phyloP scores from a whole-genome alignment of 2,113 vertebrate species.

The Scomber scombrus region DNA sequence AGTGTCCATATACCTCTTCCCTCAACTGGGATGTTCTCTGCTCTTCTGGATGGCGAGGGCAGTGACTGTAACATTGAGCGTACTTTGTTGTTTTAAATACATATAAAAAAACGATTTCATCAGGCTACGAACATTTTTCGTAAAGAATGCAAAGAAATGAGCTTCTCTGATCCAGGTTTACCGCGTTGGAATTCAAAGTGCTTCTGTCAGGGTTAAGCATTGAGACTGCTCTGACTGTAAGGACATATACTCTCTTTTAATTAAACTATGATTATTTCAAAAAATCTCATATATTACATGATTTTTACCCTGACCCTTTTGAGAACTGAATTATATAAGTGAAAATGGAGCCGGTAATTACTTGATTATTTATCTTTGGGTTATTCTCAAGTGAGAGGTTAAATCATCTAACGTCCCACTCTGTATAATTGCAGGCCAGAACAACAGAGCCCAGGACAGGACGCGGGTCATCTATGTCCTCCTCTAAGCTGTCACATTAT shows the following conservation, averaged over 20 bases:
- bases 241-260: too few relatives aligned
- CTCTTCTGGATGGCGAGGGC: too few relatives aligned
- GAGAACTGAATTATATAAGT: not conserved
- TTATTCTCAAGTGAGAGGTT: slow-evolving; percentile 5
- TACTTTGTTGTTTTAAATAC: too few relatives aligned
- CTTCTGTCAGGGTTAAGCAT: slow-evolving; percentile 2
- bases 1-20: too few relatives aligned
- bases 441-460: slow-evolving; percentile 9
- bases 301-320: not conserved
- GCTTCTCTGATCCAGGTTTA: not conserved
- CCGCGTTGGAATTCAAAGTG: not conserved
- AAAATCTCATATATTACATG: not conserved
- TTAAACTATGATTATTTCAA: not conserved
- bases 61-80: too few relatives aligned
- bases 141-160: too few relatives aligned
- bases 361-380: slow-evolving; percentile 4
- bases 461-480: slow-evolving; percentile 34
- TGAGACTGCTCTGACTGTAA: not conserved
- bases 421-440: slow-evolving; percentile 13
- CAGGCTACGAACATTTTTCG: too few relatives aligned
- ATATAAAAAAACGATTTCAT: too few relatives aligned
- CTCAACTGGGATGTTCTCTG: too few relatives aligned
- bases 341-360: not conserved
- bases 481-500: slow-evolving; percentile 52
- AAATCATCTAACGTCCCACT: not conserved